Evolutionary conservation across 2,888 invertebrate genomes (phyloP).

Genomic region (Liposcelis brunnea): DNA sequence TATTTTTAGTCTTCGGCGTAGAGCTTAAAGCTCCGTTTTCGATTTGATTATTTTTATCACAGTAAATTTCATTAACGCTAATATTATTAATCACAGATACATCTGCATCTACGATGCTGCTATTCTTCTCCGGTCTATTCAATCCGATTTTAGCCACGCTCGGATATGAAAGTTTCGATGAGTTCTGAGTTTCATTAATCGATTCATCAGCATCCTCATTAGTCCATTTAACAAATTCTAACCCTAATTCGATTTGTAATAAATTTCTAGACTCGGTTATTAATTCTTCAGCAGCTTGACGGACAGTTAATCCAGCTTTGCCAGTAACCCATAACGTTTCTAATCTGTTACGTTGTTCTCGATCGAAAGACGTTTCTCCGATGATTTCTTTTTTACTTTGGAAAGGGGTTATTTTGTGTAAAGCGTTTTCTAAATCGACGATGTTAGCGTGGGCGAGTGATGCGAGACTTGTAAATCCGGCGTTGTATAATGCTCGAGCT

Average conservation of each 20-base stretch:
- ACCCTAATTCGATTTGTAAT: slow-evolving; percentile 19
- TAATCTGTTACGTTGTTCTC: slow-evolving; percentile 45
- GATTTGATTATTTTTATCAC: too few species aligned
- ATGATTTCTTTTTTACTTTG: slow-evolving; percentile 58
- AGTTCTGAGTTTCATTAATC: too few species aligned
- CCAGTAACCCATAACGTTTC: slow-evolving; percentile 61
- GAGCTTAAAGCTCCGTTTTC: too few species aligned
- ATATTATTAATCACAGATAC: too few species aligned
- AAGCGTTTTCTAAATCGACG: slow-evolving; percentile 51
- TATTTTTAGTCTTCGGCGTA: too few species aligned
- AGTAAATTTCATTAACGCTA: too few species aligned
- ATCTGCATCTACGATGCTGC: not conserved
- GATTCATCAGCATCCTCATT: slow-evolving; percentile 8
- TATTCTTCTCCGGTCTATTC: not conserved
- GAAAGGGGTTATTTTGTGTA: slow-evolving; percentile 67
- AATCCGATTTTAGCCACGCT: not conserved
- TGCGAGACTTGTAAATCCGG: slow-evolving; percentile 58
- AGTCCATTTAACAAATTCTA: slow-evolving; percentile 16
- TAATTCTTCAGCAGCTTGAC: slow-evolving; percentile 62
- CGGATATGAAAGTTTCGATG: too few species aligned
- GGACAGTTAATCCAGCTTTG: slow-evolving; percentile 57
- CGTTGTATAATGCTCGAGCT: slow-evolving; percentile 67
- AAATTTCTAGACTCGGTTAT: slow-evolving; percentile 58
- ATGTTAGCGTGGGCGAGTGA: slow-evolving; percentile 60
- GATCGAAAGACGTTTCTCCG: slow-evolving; percentile 46